A percentile compares a stretch with the other conserved stretches of the same genome.
Conservation (phyloP, 2,888 invertebrate species). For the Heteromyza rotundicornis region DNA sequence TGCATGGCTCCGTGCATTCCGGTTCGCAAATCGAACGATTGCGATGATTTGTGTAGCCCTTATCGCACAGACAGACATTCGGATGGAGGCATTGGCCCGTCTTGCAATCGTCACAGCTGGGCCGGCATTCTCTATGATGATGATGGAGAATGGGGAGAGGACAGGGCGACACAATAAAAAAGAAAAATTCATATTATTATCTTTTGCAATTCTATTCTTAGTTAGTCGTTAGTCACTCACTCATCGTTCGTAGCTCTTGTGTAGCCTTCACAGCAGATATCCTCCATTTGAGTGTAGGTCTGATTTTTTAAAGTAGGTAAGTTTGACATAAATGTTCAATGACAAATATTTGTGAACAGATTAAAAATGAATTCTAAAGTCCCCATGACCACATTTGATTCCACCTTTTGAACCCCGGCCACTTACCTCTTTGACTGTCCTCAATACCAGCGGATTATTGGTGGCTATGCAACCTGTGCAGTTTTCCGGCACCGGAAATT, state of each 20-base stretch:
- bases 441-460: slow-evolving; percentile 41
- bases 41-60: slow-evolving; percentile 45
- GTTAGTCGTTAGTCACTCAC: too few relatives aligned
- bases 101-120: slow-evolving; percentile 51
- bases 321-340: too few relatives aligned
- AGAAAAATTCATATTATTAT: neutral
- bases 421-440: slow-evolving; percentile 48
- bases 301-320: too few relatives aligned
- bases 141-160: neutral
- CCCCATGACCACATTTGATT: neutral
- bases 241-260: too few relatives aligned
- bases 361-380: neutral
- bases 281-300: slow-evolving; percentile 42
- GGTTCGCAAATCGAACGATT: slow-evolving; percentile 47
- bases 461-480: slow-evolving; percentile 42
- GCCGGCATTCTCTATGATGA: slow-evolving; percentile 44
- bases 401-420: too few relatives aligned
- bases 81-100: slow-evolving; percentile 51
- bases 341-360: too few relatives aligned
- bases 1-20: slow-evolving; percentile 46
- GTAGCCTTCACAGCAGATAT: slow-evolving; percentile 56
- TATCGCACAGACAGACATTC: slow-evolving; percentile 47
- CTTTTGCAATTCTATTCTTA: too few relatives aligned
- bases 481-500: slow-evolving; percentile 36
- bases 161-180: neutral